Percentiles rank a stretch among this genome's conserved stretches.
Conservation (phyloP, 1,140 invertebrate species). For the Drosophila chauvacae region DNA sequence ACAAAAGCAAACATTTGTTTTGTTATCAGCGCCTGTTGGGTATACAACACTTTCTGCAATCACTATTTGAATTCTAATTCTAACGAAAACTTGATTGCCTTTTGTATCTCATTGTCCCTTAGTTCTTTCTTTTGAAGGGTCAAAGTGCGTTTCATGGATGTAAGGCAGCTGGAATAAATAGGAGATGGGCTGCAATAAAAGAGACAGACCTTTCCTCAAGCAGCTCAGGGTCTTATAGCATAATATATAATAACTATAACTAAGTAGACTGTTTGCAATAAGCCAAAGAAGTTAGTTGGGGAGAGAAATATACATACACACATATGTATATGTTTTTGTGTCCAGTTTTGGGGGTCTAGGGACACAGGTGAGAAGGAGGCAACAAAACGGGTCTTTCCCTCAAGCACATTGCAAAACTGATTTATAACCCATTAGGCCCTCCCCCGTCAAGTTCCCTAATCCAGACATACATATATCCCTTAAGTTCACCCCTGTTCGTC, state of each 20-base stretch:
- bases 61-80: slow-evolving; percentile 2
- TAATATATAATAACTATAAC: slow-evolving; percentile 14
- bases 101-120: slow-evolving; percentile 3
- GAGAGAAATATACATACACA: neutral
- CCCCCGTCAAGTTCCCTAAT: neutral
- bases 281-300: slow-evolving; percentile 7
- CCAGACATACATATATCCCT: slow-evolving; percentile 1
- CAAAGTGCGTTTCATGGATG: slow-evolving; percentile 23
- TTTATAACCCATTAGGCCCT: slow-evolving; percentile 3
- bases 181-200: slow-evolving; percentile 17
- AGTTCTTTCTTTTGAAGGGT: neutral
- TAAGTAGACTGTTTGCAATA: slow-evolving; percentile 10
- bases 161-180: slow-evolving; percentile 16
- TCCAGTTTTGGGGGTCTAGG: neutral
- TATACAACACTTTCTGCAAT: slow-evolving; percentile 30
- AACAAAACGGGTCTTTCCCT: neutral
- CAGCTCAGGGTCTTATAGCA: slow-evolving; percentile 10
- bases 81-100: slow-evolving; percentile 17
- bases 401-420: neutral
- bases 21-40: slow-evolving; percentile 21
- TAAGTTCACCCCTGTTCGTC: neutral
- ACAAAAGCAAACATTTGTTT: slow-evolving; percentile 33
- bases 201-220: neutral
- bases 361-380: slow-evolving; percentile 1
- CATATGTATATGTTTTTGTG: neutral